Conservation (phyloP, 2,113 vertebrate genomes). For the Oreotragus oreotragus region DNA sequence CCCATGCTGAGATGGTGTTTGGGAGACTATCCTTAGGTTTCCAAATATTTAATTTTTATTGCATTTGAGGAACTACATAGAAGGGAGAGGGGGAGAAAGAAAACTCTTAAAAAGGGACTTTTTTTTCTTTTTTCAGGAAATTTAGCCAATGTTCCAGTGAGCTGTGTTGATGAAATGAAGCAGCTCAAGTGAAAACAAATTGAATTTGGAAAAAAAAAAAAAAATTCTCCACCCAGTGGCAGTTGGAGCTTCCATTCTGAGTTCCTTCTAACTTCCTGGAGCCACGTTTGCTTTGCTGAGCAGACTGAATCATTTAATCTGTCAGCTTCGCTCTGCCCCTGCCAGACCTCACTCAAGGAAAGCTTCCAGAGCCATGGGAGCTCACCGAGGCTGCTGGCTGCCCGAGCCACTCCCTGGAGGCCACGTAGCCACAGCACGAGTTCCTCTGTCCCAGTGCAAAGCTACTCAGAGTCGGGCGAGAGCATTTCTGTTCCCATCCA, state of each 20-base stretch:
- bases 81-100: neutral
- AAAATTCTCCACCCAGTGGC: slow-evolving; percentile 43
- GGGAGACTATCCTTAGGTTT: neutral
- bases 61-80: slow-evolving; percentile 39
- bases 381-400: neutral
- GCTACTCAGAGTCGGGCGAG: neutral
- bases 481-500: neutral
- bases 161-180: slow-evolving; percentile 65
- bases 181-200: slow-evolving; percentile 74
- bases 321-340: slow-evolving; percentile 20
- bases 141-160: slow-evolving; percentile 70
- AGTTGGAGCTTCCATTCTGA: slow-evolving; percentile 65
- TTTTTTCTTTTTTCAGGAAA: slow-evolving; percentile 54
- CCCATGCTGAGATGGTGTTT: neutral
- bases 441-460: slow-evolving; percentile 23
- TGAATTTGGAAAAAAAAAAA: slow-evolving; percentile 57
- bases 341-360: slow-evolving; percentile 58
- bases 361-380: slow-evolving; percentile 9
- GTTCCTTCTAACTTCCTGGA: slow-evolving; percentile 56
- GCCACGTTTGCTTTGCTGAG: slow-evolving; percentile 59
- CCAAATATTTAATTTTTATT: slow-evolving; percentile 54
- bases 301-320: slow-evolving; percentile 63
- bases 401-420: slow-evolving; percentile 2
- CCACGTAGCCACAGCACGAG: neutral
- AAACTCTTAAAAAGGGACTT: neutral